phyloP scores from a whole-genome alignment of 2,113 vertebrate species.

The Callocephalon fimbriatum region DNA sequence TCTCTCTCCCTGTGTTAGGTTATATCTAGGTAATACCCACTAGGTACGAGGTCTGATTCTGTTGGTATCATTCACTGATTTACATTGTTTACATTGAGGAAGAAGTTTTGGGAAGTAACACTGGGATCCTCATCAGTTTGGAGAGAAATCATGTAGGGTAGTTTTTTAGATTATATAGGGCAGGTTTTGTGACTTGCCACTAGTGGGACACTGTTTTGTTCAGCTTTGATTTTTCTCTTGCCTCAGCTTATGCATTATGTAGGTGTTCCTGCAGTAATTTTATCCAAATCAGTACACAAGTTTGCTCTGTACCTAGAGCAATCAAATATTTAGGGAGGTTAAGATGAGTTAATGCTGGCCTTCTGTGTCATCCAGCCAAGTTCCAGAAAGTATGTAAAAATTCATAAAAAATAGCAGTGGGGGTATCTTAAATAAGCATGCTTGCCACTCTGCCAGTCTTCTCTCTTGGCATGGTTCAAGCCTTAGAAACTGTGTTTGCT shows the following conservation, averaged over 20 bases:
- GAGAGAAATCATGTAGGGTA: neutral
- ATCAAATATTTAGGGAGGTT: slow-evolving; percentile 8
- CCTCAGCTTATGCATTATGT: neutral
- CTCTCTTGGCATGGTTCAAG: neutral
- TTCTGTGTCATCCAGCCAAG: neutral
- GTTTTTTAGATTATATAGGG: neutral
- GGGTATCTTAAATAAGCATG: slow-evolving; percentile 23
- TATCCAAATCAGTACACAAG: neutral
- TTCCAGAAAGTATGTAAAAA: slow-evolving; percentile 49
- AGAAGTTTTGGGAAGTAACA: neutral
- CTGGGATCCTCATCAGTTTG: neutral
- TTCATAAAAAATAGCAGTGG: slow-evolving; percentile 27
- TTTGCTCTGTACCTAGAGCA: neutral
- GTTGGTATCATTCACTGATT: neutral
- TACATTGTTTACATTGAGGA: neutral
- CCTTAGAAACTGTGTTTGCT: neutral
- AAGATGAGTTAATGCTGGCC: neutral
- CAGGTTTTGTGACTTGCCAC: neutral
- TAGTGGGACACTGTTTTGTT: neutral
- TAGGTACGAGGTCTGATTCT: neutral
- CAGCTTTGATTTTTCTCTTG: neutral
- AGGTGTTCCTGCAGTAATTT: neutral
- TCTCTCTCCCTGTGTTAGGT: neutral
- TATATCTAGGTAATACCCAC: neutral
- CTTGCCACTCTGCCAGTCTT: slow-evolving; percentile 7